Percentiles rank a stretch among this genome's conserved stretches.
Conservation (phyloP, 1,140 invertebrate species). For the Caenorhabditis remanei region DNA sequence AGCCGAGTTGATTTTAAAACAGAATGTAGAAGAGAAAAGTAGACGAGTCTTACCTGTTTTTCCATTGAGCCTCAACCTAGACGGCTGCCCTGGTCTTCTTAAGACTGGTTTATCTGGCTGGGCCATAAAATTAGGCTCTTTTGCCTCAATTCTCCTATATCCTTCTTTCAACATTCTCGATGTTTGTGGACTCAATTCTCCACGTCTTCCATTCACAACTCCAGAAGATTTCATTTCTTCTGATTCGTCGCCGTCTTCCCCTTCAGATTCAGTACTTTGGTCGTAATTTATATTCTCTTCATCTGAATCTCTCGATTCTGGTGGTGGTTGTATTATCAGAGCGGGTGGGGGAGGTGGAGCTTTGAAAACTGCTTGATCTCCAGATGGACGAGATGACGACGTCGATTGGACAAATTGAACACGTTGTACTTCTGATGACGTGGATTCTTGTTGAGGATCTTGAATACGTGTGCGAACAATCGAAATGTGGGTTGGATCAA, state of each 20-base stretch:
- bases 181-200: constrained; percentile 30
- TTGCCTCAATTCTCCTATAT: constrained; percentile 53
- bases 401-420: constrained; percentile 8
- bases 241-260: neutral
- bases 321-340: constrained; percentile 4
- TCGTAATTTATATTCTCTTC: constrained; percentile 52
- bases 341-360: constrained; percentile 31
- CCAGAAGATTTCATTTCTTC: neutral
- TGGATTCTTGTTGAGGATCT: neutral
- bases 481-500: constrained; percentile 18
- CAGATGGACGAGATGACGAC: neutral
- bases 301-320: constrained; percentile 21
- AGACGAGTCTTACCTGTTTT: neutral
- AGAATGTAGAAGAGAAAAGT: no score
- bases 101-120: constrained; percentile 69
- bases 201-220: neutral
- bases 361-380: neutral
- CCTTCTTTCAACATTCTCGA: constrained; percentile 53
- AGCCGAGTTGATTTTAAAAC: no score
- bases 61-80: constrained; percentile 39
- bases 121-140: constrained; percentile 69
- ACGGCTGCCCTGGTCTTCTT: constrained; percentile 61
- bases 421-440: constrained; percentile 33
- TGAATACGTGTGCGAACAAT: constrained; percentile 32
- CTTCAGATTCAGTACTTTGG: constrained; percentile 31